Evolutionary conservation across 2,113 vertebrate genomes (phyloP).

Genomic region (Nycticryphes semicollaris): DNA sequence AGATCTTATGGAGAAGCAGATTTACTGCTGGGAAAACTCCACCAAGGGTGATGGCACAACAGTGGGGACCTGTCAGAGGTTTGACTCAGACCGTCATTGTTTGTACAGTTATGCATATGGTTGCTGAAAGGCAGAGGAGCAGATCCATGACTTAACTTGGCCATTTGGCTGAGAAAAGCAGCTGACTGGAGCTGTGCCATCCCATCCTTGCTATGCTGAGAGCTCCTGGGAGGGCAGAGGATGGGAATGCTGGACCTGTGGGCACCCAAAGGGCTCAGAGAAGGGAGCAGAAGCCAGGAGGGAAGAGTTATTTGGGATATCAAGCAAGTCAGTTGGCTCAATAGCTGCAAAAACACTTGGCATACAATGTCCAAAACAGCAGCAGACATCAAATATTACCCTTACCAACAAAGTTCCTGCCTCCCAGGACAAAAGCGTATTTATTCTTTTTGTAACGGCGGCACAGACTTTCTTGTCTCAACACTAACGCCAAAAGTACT

Average conservation of each 20-base stretch:
- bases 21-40: not conserved
- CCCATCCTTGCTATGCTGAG: fast-evolving
- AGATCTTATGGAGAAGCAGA: not conserved
- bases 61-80: not conserved
- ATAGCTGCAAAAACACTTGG: not conserved
- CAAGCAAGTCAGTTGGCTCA: not conserved
- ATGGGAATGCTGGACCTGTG: not conserved
- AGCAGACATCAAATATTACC: not conserved
- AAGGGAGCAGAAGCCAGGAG: not conserved
- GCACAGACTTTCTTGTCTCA: not conserved
- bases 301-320: not conserved
- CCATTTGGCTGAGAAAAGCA: not conserved
- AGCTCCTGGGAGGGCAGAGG: not conserved
- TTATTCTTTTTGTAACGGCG: not conserved
- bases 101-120: fast-evolving
- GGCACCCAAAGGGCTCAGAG: not conserved
- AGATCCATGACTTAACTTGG: fast-evolving
- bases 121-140: not conserved
- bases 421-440: not conserved
- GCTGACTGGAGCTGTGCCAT: not conserved
- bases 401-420: not conserved
- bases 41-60: fast-evolving
- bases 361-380: not conserved
- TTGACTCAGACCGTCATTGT: not conserved
- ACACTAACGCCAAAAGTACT: not conserved